A percentile compares a stretch with the other conserved stretches of the same genome.
phyloP scores from a whole-genome alignment of 2,113 vertebrate species.

The Oriolus oriolus region DNA sequence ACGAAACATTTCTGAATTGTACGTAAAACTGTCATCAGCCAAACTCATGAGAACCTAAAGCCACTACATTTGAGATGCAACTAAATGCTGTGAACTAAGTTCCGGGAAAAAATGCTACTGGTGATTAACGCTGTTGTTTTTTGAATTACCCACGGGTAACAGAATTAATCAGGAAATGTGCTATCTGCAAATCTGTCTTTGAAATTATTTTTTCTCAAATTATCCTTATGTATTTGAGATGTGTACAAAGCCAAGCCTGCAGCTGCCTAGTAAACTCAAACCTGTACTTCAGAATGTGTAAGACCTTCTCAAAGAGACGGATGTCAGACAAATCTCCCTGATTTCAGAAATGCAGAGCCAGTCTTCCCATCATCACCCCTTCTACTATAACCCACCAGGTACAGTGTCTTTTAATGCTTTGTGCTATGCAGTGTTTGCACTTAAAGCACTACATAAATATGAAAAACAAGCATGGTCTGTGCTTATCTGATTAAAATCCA shows the following conservation, averaged over 20 bases:
- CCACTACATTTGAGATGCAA: neutral
- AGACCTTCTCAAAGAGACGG: neutral
- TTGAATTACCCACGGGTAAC: neutral
- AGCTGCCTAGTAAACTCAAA: neutral
- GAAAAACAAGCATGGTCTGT: neutral
- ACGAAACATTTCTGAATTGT: neutral
- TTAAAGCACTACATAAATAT: neutral
- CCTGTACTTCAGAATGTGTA: neutral
- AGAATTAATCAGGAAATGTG: neutral
- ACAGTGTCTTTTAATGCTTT: neutral
- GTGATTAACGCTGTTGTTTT: neutral
- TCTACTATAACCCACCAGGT: neutral
- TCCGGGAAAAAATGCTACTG: neutral
- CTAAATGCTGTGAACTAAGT: neutral
- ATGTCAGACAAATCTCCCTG: neutral
- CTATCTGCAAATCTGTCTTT: neutral
- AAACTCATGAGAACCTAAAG: neutral
- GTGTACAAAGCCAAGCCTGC: neutral
- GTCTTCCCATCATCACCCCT: neutral
- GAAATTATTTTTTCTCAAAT: neutral
- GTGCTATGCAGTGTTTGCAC: neutral
- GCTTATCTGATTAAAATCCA: neutral
- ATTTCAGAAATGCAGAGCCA: neutral
- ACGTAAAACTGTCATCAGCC: neutral
- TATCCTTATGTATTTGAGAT: neutral